Evolutionary conservation across 2,113 vertebrate species (phyloP).

Genomic region (Sapajus apella): DNA sequence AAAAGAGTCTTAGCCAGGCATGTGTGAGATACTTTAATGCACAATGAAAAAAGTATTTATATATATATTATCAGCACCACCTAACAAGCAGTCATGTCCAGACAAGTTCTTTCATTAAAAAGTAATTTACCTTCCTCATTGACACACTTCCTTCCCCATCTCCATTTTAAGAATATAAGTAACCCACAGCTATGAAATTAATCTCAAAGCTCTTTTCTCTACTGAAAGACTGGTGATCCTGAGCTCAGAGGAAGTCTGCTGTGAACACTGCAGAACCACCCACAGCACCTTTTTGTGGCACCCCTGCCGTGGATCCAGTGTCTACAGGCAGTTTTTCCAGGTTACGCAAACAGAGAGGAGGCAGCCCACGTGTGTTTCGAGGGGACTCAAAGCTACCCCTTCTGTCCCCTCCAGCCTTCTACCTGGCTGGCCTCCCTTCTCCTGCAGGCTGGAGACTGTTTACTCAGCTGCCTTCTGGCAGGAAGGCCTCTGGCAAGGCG

Average conservation of each 20-base stretch:
- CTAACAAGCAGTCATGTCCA: fast-evolving
- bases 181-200: neutral
- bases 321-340: neutral
- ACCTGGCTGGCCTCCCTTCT: conserved; percentile 29
- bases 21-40: neutral
- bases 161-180: neutral
- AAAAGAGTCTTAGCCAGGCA: fast-evolving
- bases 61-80: fast-evolving
- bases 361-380: neutral
- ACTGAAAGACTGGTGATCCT: fast-evolving
- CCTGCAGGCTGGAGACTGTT: neutral
- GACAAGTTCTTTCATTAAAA: neutral
- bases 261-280: fast-evolving
- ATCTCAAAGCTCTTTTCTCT: neutral
- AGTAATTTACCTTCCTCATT: neutral
- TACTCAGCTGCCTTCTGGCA: conserved; percentile 69
- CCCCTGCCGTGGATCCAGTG: neutral
- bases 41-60: neutral
- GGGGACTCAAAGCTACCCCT: neutral
- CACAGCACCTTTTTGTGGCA: neutral
- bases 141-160: neutral
- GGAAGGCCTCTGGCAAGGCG: conserved; percentile 58
- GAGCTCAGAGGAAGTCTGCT: neutral
- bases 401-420: conserved; percentile 49
- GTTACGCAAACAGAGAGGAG: neutral